Evolutionary conservation across 2,888 invertebrate species (phyloP), one percentile per base, ranked within the genome.

Genomic region (Nymphalis polychloros): DNA sequence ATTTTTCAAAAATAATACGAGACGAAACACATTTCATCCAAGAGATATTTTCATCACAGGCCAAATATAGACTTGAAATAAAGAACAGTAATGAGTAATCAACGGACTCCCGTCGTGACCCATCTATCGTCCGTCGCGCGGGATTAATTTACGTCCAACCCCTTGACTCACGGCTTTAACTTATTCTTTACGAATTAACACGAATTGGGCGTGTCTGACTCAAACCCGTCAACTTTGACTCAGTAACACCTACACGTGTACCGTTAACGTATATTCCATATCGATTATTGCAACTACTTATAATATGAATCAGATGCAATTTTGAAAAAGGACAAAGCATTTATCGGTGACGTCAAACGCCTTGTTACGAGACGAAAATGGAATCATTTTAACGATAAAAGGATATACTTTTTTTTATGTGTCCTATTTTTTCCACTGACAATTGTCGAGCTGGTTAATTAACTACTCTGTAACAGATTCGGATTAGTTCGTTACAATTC

Each of bases 141-240:
- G 62, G 72, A 74, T 73, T 72, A 73, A 72, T 75, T 70, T 72
- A 73, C 57, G 55, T 64, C 50, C 68, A 53, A 67, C 47, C 35
- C 64, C 63, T 67, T 68, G 70, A 72, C 55, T 73, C 73, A 73
- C 65, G 60, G 50, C 20, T 60, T 52, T 46, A 67, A 49, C 23
- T 50, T 50, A 67, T 59, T 63, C 66, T 67, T 57, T 62, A 57
- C 35, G 8, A 41, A 19, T 57, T 59, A 41, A 62, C 41, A 52
- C 52, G 63, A 63, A 68, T 41, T 41, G 52, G 62, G 62, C 52
- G 52, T 35, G 50, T 52, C 62, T 63, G 62, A 63, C 52, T 63
- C 62, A 63, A 63, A 17, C 52, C n/a, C 19, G 31, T 63, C 23
- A 52, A 35, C 35, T 52, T 50, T 57, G 57, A 57, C 35, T 57